Evolutionary conservation across 2,113 vertebrate species (phyloP), one percentile per base, ranked within the genome.

Genomic region (Albula goreensis): DNA sequence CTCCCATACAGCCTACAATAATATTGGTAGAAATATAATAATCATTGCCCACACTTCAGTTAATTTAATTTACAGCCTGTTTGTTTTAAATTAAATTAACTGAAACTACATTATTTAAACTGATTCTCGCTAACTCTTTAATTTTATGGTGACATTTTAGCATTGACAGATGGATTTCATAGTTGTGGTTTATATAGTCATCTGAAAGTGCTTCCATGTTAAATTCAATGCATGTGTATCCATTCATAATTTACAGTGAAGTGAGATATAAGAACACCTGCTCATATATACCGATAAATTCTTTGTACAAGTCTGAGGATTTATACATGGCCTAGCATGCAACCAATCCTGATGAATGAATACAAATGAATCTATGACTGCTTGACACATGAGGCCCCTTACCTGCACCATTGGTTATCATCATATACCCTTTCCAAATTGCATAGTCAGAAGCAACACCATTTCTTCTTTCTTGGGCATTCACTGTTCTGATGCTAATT

Each of bases 371-470:
- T 41, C 31, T 41, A 41, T 41, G 31, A 41, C 31, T 41, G 31
- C 31, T 41, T 15, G 15, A 57, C 13, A n/a, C 41, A 80, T 9
- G 25, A 60, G 4, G 60, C 78, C 49, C 48, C 13, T 25, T 19
- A 5, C 15, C 57, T 41, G 3, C 12, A 41, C 63, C 17, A 22
- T 49, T 81, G 2, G 25, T 53, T 56, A 78, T 25, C 81, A 22
- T 60, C 57, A 22, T 50, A 41, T 78, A 88, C 92, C 93, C 89
- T 89, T 87, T 90, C 93, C 92, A 94, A 96, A 94, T 93, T 95
- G 94, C 93, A 94, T 95, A 96, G 95, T 94, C 94, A 94, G 13
- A 86, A 90, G 87, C 85, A 86, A 10, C 22, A 41, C 90, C 85
- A 89, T 87, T 93, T 84, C 88, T 87, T 87, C 86, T 84, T 77